These are phyloP conservation scores for Athene cunicularia DNA, from an alignment of 2,113 vertebrate genomes.

Conservation along the genomic window DNA sequence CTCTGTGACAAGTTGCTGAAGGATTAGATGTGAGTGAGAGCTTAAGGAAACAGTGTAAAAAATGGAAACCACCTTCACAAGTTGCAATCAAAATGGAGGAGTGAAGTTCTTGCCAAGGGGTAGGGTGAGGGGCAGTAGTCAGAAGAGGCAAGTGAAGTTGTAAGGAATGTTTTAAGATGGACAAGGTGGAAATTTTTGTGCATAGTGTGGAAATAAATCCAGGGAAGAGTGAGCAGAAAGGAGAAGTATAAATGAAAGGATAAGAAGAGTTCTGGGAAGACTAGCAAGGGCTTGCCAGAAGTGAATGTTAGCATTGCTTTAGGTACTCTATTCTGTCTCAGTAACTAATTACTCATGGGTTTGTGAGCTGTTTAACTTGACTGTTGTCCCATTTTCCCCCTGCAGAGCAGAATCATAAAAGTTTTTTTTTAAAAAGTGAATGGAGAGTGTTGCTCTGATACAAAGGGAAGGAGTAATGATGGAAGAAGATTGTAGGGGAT, in stretches of 20 bases:
- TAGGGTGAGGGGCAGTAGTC: neutral
- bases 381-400: neutral
- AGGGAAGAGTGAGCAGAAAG: neutral
- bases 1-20: neutral
- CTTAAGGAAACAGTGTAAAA: neutral
- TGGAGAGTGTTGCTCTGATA: neutral
- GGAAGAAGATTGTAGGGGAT: neutral
- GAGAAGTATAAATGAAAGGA: neutral
- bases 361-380: neutral
- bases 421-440: neutral
- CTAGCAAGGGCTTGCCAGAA: neutral
- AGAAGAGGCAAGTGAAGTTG: neutral
- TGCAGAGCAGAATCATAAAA: neutral
- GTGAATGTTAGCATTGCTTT: neutral
- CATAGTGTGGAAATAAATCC: neutral
- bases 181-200: neutral
- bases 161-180: neutral
- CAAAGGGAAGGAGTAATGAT: neutral
- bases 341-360: neutral
- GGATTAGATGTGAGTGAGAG: neutral
- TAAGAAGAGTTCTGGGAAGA: neutral
- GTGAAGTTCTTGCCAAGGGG: neutral
- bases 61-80: neutral
- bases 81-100: neutral
- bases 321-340: neutral